Conservation (phyloP, 2,113 vertebrate species). For the Hypomesus transpacificus region DNA sequence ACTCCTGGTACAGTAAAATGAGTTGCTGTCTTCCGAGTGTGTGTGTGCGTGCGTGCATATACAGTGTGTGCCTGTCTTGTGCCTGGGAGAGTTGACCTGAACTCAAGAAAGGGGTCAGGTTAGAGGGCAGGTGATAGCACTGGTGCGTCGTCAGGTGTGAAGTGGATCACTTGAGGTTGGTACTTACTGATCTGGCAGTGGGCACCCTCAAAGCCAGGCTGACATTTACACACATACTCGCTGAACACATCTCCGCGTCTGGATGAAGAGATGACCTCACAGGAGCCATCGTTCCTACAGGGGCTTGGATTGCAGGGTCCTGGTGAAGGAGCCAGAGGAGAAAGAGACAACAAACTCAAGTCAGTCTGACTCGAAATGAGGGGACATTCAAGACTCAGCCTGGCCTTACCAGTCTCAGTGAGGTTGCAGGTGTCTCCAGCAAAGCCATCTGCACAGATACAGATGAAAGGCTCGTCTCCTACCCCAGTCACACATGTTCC, state of each 20-base stretch:
- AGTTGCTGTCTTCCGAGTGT: background rate
- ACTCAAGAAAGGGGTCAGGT: background rate
- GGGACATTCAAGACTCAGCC: background rate
- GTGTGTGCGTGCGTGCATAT: background rate
- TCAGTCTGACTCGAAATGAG: background rate
- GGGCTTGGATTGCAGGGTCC: slow-evolving; percentile 89
- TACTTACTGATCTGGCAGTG: slow-evolving; percentile 89
- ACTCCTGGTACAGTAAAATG: too few relatives aligned
- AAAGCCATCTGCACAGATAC: slow-evolving; percentile 86
- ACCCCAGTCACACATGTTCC: slow-evolving; percentile 83
- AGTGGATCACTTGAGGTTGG: background rate
- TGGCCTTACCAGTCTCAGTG: slow-evolving; percentile 79
- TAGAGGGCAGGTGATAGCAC: background rate
- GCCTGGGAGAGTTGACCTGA: background rate
- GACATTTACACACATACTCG: slow-evolving; percentile 85
- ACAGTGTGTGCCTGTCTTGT: background rate
- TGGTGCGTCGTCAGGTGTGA: background rate
- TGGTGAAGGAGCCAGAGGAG: slow-evolving; percentile 41
- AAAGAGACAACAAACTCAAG: background rate
- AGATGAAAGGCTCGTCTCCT: slow-evolving; percentile 78
- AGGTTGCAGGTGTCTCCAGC: slow-evolving; percentile 83
- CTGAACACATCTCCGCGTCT: slow-evolving; percentile 85
- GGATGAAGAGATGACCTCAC: slow-evolving; percentile 65
- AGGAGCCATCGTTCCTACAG: slow-evolving; percentile 79
- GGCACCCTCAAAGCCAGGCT: slow-evolving; percentile 74